phyloP scores from a whole-genome alignment of 2,113 vertebrate species.

The Engystomops pustulosus region DNA sequence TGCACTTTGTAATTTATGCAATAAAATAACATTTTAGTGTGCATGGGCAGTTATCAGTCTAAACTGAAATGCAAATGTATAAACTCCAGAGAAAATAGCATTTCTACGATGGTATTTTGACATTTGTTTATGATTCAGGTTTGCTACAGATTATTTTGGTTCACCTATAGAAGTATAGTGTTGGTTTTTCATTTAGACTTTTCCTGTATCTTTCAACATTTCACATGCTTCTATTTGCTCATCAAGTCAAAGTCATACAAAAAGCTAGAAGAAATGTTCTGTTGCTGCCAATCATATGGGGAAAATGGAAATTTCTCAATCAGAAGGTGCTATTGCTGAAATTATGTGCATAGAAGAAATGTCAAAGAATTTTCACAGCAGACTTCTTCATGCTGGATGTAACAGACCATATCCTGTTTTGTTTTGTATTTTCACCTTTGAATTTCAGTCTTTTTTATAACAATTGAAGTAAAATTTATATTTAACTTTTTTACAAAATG shows the following conservation, averaged over 20 bases:
- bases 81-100: not conserved
- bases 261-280: slow-evolving; percentile 64
- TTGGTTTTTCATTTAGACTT: slow-evolving; percentile 7
- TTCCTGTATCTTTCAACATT: slow-evolving; percentile 44
- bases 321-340: slow-evolving; percentile 66
- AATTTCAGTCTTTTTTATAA: slow-evolving; percentile 67
- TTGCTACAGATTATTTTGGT: not conserved
- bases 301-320: slow-evolving; percentile 69
- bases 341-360: slow-evolving; percentile 71
- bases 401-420: slow-evolving; percentile 71
- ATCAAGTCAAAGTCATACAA: slow-evolving; percentile 61
- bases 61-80: not conserved
- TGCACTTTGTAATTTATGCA: not conserved
- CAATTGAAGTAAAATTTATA: not conserved
- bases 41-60: not conserved
- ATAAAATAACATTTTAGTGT: not conserved
- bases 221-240: slow-evolving; percentile 46
- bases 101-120: not conserved
- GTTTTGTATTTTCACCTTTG: slow-evolving; percentile 73
- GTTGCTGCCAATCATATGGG: slow-evolving; percentile 72
- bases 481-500: too few species aligned
- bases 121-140: not conserved
- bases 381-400: slow-evolving; percentile 69
- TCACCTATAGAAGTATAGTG: slow-evolving; percentile 18
- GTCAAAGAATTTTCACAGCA: slow-evolving; percentile 70